Percentiles rank a stretch among this genome's conserved stretches.
Conservation (phyloP, 2,113 vertebrate genomes). For the Aspiorhynchus laticeps region DNA sequence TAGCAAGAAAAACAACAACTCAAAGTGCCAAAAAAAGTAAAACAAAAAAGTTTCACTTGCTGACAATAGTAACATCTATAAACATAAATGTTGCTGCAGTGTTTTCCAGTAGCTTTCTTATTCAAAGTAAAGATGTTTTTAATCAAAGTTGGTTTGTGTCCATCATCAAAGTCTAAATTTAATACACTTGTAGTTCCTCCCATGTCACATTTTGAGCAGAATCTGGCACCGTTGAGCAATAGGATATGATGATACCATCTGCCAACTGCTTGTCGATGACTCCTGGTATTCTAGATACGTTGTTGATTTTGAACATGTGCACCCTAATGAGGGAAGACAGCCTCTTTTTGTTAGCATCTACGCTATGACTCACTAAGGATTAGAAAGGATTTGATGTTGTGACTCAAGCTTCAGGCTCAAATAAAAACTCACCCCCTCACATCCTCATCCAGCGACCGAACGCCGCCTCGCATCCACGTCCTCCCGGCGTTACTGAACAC, state of each 20-base stretch:
- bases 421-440: conserved; percentile 62
- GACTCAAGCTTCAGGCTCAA: conserved; percentile 72
- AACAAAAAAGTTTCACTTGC: not conserved
- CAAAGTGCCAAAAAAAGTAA: not conserved
- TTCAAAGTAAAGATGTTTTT: not conserved
- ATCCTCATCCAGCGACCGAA: conserved; percentile 55
- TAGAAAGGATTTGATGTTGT: conserved; percentile 74
- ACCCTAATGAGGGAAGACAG: conserved; percentile 69
- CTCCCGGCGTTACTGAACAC: conserved; percentile 50
- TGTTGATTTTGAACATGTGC: conserved; percentile 70
- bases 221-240: not conserved
- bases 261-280: not conserved
- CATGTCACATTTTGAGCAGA: conserved; percentile 6
- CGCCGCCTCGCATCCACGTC: conserved; percentile 49
- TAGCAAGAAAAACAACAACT: not conserved
- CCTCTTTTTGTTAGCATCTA: conserved; percentile 66
- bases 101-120: not conserved
- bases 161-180: not conserved
- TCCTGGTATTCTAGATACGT: conserved; percentile 63
- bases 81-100: not conserved
- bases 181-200: conserved; percentile 19
- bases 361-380: conserved; percentile 75
- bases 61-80: not conserved
- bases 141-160: not conserved
- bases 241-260: conserved; percentile 23